Conservation (phyloP, 2,888 invertebrate genomes). For the Cylindroiulus punctatus region DNA sequence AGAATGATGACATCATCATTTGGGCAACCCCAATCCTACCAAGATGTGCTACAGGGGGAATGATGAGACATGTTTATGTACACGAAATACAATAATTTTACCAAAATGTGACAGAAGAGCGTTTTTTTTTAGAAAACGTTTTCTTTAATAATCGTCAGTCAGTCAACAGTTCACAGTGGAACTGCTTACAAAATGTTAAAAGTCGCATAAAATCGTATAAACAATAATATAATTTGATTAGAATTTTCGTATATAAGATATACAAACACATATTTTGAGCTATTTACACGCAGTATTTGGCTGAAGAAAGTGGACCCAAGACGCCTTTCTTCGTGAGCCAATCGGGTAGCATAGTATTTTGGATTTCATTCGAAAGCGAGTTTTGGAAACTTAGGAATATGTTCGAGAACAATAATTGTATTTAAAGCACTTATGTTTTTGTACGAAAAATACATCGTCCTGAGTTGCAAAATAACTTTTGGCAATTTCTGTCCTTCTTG, state of each 20-base stretch:
- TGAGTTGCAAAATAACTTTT: constrained; percentile 37
- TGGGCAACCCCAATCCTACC: no score
- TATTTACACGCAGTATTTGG: constrained; percentile 32
- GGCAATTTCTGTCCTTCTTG: background rate
- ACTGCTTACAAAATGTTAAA: constrained; percentile 9
- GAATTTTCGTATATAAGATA: constrained; percentile 36
- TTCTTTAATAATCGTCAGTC: constrained; percentile 44
- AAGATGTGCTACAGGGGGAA: no score
- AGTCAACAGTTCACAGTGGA: background rate
- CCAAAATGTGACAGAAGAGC: background rate
- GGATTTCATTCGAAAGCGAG: background rate
- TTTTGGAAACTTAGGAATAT: background rate
- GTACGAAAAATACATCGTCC: constrained; percentile 39
- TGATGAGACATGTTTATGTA: no score
- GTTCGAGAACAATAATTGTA: background rate
- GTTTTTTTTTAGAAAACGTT: constrained; percentile 33
- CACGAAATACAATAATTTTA: no score
- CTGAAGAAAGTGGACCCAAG: background rate
- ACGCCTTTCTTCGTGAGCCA: background rate
- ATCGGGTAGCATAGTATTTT: background rate
- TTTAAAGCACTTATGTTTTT: constrained; percentile 26
- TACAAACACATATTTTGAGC: constrained; percentile 25
- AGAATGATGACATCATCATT: no score
- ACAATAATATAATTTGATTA: constrained; percentile 41
- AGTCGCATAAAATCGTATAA: constrained; percentile 24